Evolutionary conservation across 2,797 vertebrate genomes (phyloP), one percentile per base, ranked within the genome.

Genomic region (Pseudomugil gertrudae): DNA sequence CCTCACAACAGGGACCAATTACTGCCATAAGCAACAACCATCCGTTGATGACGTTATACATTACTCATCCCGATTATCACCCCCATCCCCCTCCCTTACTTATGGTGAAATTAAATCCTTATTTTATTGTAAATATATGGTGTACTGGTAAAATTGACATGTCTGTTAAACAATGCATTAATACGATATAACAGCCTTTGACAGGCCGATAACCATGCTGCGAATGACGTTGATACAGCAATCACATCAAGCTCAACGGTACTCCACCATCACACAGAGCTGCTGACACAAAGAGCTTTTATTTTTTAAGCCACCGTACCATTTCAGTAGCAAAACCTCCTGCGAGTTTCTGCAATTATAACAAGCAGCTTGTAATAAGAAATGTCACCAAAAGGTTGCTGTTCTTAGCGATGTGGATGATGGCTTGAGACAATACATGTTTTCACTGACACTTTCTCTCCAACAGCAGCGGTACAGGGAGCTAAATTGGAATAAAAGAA

Each of bases 191-290:
- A 66, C 7, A 47, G 78, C 55, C 55, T 17, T 52, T 69, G 78
- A 78, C 80, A 63, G 64, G 32, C 73, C 3, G 53, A 24, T 14
- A 36, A 15, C 33, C 54, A 52, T 1, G 5, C 60, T 27, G 60
- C 3, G 23, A 72, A 73, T 58, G 48, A 76, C 69, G 60, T 69
- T 58, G 73, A 78, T 40, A 9, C 75, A 66, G 72, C 81, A 68
- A 62, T 78, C 72, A 53, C 56, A 19, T 1, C 7, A 19, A 71
- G 38, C 53, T 60, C 10, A 48, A 43, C 57, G 24, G 27, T 54
- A 50, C 56, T 56, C 43, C 63, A 13, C 4, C 29, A 19, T 75
- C 65, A 32, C 68, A 36, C n/a, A 47, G 36, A 58, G 54, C 40
- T 17, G 8, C 32, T 32, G 33, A 72, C 33, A 63, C 36, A 65